Percentiles rank a stretch among this genome's conserved stretches.
Conservation (phyloP, 2,113 vertebrate genomes). For the Hucho hucho region DNA sequence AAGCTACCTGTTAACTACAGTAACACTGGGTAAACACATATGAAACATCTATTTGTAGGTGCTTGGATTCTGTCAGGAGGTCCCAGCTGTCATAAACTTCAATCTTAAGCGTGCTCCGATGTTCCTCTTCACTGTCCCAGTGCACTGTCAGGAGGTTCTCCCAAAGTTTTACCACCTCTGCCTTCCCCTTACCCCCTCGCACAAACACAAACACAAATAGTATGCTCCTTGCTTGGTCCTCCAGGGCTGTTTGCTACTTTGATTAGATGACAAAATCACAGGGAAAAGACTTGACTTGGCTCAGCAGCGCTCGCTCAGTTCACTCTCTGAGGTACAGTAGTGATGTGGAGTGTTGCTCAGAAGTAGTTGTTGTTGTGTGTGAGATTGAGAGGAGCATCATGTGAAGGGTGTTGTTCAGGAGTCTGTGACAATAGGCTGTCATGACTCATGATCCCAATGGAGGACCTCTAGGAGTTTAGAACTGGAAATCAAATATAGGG, state of each 20-base stretch:
- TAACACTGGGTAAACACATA: slow-evolving; percentile 70
- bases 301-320: slow-evolving; percentile 45
- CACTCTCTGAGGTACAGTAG: slow-evolving; percentile 64
- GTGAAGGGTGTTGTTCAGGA: slow-evolving; percentile 57
- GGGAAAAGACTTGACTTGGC: slow-evolving; percentile 63
- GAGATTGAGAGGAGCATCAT: slow-evolving; percentile 41
- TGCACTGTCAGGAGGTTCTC: slow-evolving; percentile 6
- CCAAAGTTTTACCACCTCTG: slow-evolving; percentile 35
- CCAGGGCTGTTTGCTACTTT: slow-evolving; percentile 73
- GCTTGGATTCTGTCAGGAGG: slow-evolving; percentile 71
- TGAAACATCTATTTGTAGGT: slow-evolving; percentile 73
- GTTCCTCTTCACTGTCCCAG: slow-evolving; percentile 30
- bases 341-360: slow-evolving; percentile 38
- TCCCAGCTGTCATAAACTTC: slow-evolving; percentile 73
- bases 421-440: slow-evolving; percentile 63
- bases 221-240: slow-evolving; percentile 52
- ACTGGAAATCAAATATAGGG: slow-evolving; percentile 56
- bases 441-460: slow-evolving; percentile 40
- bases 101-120: slow-evolving; percentile 69
- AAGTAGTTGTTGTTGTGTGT: slow-evolving; percentile 40
- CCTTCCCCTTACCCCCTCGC: slow-evolving; percentile 42
- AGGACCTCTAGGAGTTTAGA: slow-evolving; percentile 61
- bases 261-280: slow-evolving; percentile 72
- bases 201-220: slow-evolving; percentile 72
- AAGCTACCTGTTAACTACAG: slow-evolving; percentile 63